Conservation (phyloP, 2,888 invertebrate species). For the Metalampra italica region DNA sequence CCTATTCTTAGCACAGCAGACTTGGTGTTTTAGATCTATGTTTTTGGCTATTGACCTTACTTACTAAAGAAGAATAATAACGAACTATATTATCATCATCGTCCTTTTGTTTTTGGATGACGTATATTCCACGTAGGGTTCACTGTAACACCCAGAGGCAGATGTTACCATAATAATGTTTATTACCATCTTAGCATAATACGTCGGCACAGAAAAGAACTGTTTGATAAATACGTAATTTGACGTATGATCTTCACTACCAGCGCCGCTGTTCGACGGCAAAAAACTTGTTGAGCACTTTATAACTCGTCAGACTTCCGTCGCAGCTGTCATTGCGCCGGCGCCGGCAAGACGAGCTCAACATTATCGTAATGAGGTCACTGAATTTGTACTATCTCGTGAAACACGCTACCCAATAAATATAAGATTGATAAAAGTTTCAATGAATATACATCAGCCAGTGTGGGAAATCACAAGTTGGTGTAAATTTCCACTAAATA, state of each 20-base stretch:
- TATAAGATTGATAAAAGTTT: too few relatives aligned
- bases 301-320: conserved; percentile 6
- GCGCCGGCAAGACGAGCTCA: conserved; percentile 4
- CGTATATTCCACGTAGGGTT: too few relatives aligned
- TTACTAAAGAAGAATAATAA: too few relatives aligned
- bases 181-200: neutral
- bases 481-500: too few relatives aligned
- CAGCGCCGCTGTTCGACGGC: neutral
- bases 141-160: too few relatives aligned
- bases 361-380: conserved; percentile 8
- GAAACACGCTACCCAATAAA: neutral
- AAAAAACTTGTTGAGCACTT: neutral
- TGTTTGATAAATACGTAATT: neutral
- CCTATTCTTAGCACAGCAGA: too few relatives aligned
- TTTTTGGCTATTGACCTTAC: too few relatives aligned
- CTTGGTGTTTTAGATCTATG: too few relatives aligned
- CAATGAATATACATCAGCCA: neutral
- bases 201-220: neutral
- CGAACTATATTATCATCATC: too few relatives aligned
- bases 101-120: too few relatives aligned
- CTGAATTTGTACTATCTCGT: conserved; percentile 4
- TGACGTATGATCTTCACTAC: neutral
- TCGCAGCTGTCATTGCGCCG: conserved; percentile 8
- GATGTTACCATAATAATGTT: too few relatives aligned
- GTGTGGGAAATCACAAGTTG: neutral